Evolutionary conservation across 2,888 invertebrate genomes (phyloP), one percentile per base, ranked within the genome.

Genomic region (Caenorhabditis macrosperma): DNA sequence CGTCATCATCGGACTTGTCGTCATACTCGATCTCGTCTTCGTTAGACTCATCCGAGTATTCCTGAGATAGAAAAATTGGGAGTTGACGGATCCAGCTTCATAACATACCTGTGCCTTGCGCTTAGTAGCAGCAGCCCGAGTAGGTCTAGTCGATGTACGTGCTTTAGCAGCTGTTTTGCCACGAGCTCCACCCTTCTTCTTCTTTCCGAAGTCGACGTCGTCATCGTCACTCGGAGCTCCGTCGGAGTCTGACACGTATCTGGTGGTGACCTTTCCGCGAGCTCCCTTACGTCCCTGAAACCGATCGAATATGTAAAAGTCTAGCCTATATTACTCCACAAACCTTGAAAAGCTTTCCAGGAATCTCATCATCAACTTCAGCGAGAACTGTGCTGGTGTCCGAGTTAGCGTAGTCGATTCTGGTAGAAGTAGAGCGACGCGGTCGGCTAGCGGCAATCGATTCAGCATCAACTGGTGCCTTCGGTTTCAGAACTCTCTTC

Each of bases 281-380:
- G 64, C 64, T 1, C 52, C 50, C 78, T 20, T 81, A 41, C 30
- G 67, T 57, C 64, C 81, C 71, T 55, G 35, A 50, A 52, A 72
- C 17, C n/a, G n/a, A n/a, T n/a, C n/a, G n/a, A n/a, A 46, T 33
- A 59, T 59, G 50, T 28, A 7, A 24, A 48, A 26, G 5, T 52
- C 9, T 4, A 17, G 12, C 41, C 5, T 24, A 61, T 22, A 4
- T 7, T 35, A 6, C 38, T 35, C 20, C 50, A 41, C n/a, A 15
- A 15, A 63, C 78, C 74, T 85, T 86, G 82, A 84, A 85, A 2
- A 88, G 75, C n/a, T 86, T 87, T 12, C 88, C 88, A 12, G 88
- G 88, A 60, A 89, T 87, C 68, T 89, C 89, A 59, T 89, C 89
- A 72, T 89, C 89, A 7, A 88, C 86, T 41, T 85, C 83, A 12